A percentile compares a stretch with the other conserved stretches of the same genome.
Evolutionary conservation across 2,888 invertebrate species (phyloP).

Genomic region (Tetragnatha montana): DNA sequence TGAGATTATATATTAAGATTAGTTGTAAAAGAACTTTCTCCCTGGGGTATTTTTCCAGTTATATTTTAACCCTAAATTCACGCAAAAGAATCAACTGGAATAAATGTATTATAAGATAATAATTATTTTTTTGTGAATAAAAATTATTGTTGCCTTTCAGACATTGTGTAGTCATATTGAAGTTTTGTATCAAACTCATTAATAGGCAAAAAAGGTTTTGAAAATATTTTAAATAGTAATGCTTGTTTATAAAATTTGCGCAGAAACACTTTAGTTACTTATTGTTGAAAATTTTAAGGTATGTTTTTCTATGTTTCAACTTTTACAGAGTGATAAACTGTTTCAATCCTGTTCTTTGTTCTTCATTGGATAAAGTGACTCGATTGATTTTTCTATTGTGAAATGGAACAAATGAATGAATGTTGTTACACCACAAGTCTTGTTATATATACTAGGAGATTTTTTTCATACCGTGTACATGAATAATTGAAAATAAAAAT

Average conservation of each 20-base stretch:
- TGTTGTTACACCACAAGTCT: background rate
- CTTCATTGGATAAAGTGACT: background rate
- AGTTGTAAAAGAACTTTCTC: too few relatives aligned
- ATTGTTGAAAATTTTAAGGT: background rate
- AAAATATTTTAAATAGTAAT: too few relatives aligned
- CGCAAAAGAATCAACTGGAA: background rate
- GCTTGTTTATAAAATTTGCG: background rate
- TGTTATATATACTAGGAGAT: background rate
- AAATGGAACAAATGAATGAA: background rate
- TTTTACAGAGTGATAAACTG: background rate
- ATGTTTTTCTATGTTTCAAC: background rate
- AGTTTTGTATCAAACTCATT: too few relatives aligned
- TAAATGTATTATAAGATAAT: background rate
- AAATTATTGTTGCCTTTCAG: background rate
- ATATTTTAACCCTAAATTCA: too few relatives aligned
- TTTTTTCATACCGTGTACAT: constrained; percentile 25
- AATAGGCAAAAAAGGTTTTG: too few relatives aligned
- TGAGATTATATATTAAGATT: too few relatives aligned
- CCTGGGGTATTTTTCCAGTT: too few relatives aligned
- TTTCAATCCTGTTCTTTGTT: background rate
- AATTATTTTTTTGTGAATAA: background rate
- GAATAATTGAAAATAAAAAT: constrained; percentile 7
- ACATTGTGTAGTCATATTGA: background rate
- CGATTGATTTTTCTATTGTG: background rate
- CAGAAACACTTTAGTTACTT: background rate